These are phyloP conservation scores for Asbolus verrucosus DNA, from an alignment of 1,140 invertebrate species.

Conservation along the genomic window DNA sequence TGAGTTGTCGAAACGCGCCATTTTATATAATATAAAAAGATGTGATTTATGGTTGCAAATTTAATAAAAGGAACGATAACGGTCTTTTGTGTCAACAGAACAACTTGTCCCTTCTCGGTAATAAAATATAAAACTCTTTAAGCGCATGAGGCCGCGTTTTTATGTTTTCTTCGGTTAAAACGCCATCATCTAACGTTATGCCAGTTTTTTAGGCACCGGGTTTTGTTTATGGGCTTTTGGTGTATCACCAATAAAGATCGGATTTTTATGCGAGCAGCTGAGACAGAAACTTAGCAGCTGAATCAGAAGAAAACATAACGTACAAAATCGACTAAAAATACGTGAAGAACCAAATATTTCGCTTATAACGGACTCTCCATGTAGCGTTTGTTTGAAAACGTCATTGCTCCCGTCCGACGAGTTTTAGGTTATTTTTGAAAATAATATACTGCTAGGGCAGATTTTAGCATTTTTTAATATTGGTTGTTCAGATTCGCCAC, in stretches of 20 bases:
- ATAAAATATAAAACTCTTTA: slow-evolving; percentile 30
- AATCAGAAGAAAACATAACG: no score
- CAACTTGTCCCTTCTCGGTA: not conserved
- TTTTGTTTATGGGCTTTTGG: slow-evolving; percentile 21
- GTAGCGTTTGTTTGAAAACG: no score
- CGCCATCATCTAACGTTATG: not conserved
- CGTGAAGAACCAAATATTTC: no score
- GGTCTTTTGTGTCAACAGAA: slow-evolving; percentile 18
- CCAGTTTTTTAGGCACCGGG: slow-evolving; percentile 1
- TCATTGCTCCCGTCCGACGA: no score
- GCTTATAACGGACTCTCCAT: no score
- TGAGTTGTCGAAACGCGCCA: not conserved
- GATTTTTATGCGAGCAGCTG: no score
- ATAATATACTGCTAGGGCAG: no score
- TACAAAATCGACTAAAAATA: no score
- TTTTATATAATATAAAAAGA: slow-evolving; percentile 13
- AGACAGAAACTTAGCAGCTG: no score
- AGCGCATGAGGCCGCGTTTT: slow-evolving; percentile 7
- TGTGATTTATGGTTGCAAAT: slow-evolving; percentile 30
- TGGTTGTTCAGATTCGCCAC: no score
- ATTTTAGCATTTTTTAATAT: no score
- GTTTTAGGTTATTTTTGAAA: no score
- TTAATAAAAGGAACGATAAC: slow-evolving; percentile 23
- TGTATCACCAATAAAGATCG: slow-evolving; percentile 11
- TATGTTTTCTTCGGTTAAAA: slow-evolving; percentile 11